Base-by-base conservation (phyloP, 53 echinoderm and acorn worm genomes). In the Patiria pectinifera region DNA sequence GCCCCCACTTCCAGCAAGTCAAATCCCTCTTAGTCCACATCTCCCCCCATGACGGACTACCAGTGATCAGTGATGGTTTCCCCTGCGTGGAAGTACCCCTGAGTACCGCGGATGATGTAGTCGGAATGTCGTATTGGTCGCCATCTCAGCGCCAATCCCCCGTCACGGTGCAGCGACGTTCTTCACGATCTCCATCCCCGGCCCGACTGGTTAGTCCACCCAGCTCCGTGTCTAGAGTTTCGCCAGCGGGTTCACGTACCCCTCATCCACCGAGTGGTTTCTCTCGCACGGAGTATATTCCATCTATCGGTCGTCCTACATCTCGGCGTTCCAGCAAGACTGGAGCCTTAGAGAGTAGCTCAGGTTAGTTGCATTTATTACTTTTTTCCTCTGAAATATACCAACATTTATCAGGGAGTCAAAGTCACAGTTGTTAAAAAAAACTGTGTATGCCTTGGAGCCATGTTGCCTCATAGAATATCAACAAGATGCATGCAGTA, bases 51-150 rank as follows among this genome's bases (percentile, higher is more conserved):
- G 48, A 45, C 66, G 8, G 49, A 0, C 43, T 49, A 0, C 9
- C 19, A 43, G 76, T 14, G 10, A 66, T 66, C 15, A 6, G 3
- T 2, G 75, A 86, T 86, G 86, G 58, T 16, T 48, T 86, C 75
- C 80, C 69, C 9, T 43, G 21, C 8, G 90, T 80, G 66, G 90
- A 90, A 23, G 59, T 48, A 16, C 80, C 80, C 3, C 12, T 69
- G 90, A 90, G 48, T 14, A 35, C 80, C 45, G 11, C 62, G 23
- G 63, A 44, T 1, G 90, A 90, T 81, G 90, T 81, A 81, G 78
- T 43, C 76, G 90, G 80, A 15, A 90, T 90, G 90, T 80, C 90
- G 62, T 90, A 90, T 81, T 81, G 90, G 45, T 21, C 89, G 15
- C 35, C 76, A 23, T 60, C 89, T 6, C 80, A 63, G 69, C 90